A percentile compares a stretch with the other conserved stretches of the same genome.
These are phyloP conservation scores for Teleiodes luculella DNA, from an alignment of 2,888 invertebrate genomes.

Conservation along the genomic window DNA sequence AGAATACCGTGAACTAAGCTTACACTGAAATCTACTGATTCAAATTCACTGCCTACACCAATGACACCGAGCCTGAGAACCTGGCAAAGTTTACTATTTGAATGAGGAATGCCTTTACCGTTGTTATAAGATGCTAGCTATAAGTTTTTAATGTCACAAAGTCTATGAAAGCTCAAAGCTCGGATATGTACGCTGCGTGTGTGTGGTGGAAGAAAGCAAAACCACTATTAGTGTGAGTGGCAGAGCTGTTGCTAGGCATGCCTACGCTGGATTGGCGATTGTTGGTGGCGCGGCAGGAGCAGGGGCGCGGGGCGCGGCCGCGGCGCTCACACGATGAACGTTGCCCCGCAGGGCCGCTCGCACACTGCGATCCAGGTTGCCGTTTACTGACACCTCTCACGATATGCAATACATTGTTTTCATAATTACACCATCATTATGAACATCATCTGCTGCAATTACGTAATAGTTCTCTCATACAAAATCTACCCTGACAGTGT, in stretches of 20 bases:
- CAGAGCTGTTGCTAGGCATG: constrained; percentile 66
- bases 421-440: constrained; percentile 34
- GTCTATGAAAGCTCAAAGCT: constrained; percentile 51
- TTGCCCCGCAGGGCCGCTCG: constrained; percentile 47
- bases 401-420: constrained; percentile 42
- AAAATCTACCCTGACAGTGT: constrained; percentile 4
- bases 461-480: constrained; percentile 9
- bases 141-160: constrained; percentile 44
- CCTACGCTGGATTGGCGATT: constrained; percentile 66
- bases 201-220: constrained; percentile 51
- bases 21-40: not conserved
- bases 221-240: constrained; percentile 62
- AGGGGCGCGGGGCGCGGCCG: constrained; percentile 52
- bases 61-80: not conserved
- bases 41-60: not conserved
- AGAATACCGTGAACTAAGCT: not conserved
- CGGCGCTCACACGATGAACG: constrained; percentile 75
- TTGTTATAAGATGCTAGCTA: constrained; percentile 1
- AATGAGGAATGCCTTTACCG: constrained; percentile 9
- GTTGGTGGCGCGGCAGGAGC: constrained; percentile 43
- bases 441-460: constrained; percentile 17
- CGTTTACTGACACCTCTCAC: constrained; percentile 48
- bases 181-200: constrained; percentile 34
- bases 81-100: not conserved
- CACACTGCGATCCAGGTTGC: constrained; percentile 35